Conservation (phyloP, 2,113 vertebrate genomes). For the Opisthocomus hoazin region DNA sequence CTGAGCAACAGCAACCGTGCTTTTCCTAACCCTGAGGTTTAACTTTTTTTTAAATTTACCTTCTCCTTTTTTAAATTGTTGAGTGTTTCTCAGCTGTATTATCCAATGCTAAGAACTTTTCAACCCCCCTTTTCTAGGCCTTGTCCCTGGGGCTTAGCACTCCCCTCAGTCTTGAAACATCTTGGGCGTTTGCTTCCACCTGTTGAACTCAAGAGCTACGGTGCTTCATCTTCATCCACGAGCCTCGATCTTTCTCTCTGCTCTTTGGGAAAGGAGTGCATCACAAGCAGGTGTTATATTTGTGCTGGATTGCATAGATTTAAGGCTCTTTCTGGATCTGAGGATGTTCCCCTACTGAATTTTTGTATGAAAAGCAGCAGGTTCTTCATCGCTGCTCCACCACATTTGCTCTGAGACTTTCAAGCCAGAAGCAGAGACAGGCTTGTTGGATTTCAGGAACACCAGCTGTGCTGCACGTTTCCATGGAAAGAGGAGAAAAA, state of each 20-base stretch:
- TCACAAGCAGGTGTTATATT: neutral
- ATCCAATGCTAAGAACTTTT: neutral
- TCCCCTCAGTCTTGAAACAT: neutral
- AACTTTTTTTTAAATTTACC: neutral
- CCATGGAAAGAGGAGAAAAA: neutral
- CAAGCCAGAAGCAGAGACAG: neutral
- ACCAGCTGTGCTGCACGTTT: rapidly evolving
- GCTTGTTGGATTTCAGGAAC: neutral
- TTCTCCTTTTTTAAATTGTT: neutral
- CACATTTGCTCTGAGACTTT: neutral
- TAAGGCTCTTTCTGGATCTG: neutral
- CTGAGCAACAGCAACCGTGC: neutral
- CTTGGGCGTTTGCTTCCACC: neutral
- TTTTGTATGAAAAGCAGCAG: neutral
- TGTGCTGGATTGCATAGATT: neutral
- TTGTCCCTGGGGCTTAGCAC: neutral
- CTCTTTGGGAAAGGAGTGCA: neutral
- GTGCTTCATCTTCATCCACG: neutral
- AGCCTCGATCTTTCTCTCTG: neutral
- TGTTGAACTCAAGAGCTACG: neutral
- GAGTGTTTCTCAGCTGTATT: neutral
- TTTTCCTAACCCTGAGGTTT: neutral
- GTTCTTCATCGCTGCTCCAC: neutral
- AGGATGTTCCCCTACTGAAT: neutral
- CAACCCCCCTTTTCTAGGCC: neutral